Conservation (phyloP, 2,797 vertebrate genomes). For the Alcedo quadribrachys region DNA sequence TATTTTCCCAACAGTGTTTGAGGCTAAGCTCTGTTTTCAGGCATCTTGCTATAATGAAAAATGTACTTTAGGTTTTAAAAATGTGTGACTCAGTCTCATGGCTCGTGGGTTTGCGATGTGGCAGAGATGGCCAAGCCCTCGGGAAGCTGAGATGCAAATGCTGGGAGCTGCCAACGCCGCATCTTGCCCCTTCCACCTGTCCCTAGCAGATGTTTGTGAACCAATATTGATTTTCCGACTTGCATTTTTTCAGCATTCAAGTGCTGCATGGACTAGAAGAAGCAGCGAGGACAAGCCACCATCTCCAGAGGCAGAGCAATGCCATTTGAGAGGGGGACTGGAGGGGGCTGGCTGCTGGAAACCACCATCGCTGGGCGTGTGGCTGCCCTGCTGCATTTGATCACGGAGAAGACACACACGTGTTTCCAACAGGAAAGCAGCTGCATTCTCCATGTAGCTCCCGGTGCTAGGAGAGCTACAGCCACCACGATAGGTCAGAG, state of each 20-base stretch:
- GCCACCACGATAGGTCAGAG: rapidly evolving
- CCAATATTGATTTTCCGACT: not conserved
- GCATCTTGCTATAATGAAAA: not conserved
- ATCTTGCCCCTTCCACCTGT: not conserved
- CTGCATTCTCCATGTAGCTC: rapidly evolving
- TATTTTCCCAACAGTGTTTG: not conserved
- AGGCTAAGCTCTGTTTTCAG: not conserved
- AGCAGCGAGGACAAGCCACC: not conserved
- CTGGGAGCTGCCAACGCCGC: not conserved
- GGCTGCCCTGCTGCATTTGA: not conserved
- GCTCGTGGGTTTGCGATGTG: not conserved
- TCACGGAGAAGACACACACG: too few relatives aligned
- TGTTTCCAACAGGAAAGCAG: not conserved
- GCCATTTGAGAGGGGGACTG: rapidly evolving
- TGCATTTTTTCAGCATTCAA: not conserved
- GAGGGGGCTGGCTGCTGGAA: not conserved
- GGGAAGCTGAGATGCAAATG: not conserved
- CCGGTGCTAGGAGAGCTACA: not conserved
- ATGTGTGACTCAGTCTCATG: not conserved
- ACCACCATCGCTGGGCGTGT: rapidly evolving
- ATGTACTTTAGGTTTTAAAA: not conserved
- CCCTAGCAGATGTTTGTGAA: not conserved
- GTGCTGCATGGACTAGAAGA: not conserved
- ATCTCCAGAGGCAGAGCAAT: not conserved
- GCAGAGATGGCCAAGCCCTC: not conserved